phyloP scores from a whole-genome alignment of 2,888 invertebrate species.

The Hartigia nigra region DNA sequence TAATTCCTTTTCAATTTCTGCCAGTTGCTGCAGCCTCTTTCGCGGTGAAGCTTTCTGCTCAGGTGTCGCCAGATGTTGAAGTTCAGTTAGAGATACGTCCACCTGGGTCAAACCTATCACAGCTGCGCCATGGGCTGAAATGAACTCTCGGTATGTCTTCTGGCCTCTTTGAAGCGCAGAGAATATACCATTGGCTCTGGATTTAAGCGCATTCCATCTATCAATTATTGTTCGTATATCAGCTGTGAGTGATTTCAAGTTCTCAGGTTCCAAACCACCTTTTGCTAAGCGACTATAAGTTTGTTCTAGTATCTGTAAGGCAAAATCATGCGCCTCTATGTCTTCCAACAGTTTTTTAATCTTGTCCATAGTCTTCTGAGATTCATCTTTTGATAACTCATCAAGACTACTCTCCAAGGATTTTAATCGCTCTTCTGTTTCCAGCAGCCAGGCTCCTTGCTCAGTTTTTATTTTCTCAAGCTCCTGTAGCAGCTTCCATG shows the following conservation, averaged over 20 bases:
- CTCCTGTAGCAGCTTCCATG: constrained; percentile 73
- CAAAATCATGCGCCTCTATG: constrained; percentile 69
- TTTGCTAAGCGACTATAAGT: constrained; percentile 77
- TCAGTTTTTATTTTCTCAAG: constrained; percentile 70
- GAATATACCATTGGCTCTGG: constrained; percentile 71
- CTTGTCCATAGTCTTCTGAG: constrained; percentile 70
- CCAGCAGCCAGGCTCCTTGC: constrained; percentile 73
- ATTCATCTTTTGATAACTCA: constrained; percentile 70
- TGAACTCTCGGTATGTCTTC: constrained; percentile 76
- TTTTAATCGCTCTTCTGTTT: constrained; percentile 73
- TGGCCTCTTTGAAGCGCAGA: constrained; percentile 71
- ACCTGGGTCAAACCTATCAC: constrained; percentile 78
- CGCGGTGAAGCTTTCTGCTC: constrained; percentile 65
- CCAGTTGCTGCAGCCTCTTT: constrained; percentile 65
- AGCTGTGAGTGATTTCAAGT: constrained; percentile 73
- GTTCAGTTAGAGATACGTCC: constrained; percentile 78
- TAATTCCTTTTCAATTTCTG: constrained; percentile 71
- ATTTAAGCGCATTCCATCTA: constrained; percentile 76
- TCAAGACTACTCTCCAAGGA: constrained; percentile 72
- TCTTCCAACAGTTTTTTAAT: constrained; percentile 70
- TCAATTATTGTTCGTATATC: constrained; percentile 71
- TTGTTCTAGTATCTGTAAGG: constrained; percentile 75
- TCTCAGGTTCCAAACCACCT: constrained; percentile 77
- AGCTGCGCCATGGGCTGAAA: constrained; percentile 77
- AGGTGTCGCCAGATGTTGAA: constrained; percentile 72